Conservation (phyloP, 2,888 invertebrate species). For the Drosophila lutescens region DNA sequence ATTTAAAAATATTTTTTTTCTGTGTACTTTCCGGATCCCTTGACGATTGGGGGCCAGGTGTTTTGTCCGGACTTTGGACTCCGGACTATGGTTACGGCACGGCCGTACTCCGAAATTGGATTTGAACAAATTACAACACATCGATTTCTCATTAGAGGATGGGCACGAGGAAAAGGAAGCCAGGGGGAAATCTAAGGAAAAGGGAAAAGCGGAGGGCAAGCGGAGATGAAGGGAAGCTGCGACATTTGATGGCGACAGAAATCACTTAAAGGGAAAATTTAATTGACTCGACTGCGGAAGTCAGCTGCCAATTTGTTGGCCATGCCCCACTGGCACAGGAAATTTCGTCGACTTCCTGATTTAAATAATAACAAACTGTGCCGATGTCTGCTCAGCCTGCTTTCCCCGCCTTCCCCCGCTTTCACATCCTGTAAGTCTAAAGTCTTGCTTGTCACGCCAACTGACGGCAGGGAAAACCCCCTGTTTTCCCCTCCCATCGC, state of each 20-base stretch:
- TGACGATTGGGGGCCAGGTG: conserved; percentile 61
- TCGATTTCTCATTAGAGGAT: conserved; percentile 75
- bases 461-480: conserved; percentile 56
- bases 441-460: conserved; percentile 70
- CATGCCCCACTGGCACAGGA: conserved; percentile 67
- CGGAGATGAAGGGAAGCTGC: conserved; percentile 9
- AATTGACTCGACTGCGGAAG: conserved; percentile 76
- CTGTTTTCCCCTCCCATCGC: neutral
- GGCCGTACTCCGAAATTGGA: conserved; percentile 63
- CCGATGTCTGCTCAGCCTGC: conserved; percentile 36
- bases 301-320: conserved; percentile 74
- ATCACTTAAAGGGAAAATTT: conserved; percentile 78
- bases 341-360: conserved; percentile 82
- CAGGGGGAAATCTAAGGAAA: conserved; percentile 9
- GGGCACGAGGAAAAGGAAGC: neutral
- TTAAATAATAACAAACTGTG: conserved; percentile 79
- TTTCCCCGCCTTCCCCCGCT: neutral
- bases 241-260: conserved; percentile 74
- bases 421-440: conserved; percentile 25
- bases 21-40: conserved; percentile 32
- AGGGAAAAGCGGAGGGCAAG: neutral
- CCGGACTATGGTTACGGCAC: conserved; percentile 29
- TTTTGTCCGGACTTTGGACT: conserved; percentile 28
- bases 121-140: conserved; percentile 74
- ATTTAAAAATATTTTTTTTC: neutral